phyloP scores from a whole-genome alignment of 2,113 vertebrate species.

The Rhinolophus ferrumequinum region DNA sequence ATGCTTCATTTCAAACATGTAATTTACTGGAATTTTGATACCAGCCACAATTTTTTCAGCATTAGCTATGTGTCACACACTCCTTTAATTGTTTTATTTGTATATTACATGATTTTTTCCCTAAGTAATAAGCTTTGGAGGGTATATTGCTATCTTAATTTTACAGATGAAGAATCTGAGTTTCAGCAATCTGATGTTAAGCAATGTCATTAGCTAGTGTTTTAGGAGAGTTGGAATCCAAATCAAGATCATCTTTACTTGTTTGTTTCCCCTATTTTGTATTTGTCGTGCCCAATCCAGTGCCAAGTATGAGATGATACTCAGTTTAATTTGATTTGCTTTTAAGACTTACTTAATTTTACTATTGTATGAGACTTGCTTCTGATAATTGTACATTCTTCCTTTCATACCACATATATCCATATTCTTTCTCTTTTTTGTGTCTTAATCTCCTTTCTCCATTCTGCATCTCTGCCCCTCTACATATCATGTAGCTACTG shows the following conservation, averaged over 20 bases:
- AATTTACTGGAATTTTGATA: not conserved
- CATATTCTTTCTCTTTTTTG: not conserved
- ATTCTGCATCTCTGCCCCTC: not conserved
- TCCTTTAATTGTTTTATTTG: not conserved
- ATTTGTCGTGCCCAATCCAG: not conserved
- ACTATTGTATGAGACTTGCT: not conserved
- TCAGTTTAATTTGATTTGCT: not conserved
- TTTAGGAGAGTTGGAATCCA: not conserved
- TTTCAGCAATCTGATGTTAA: not conserved
- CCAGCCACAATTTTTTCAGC: not conserved
- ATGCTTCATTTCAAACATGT: not conserved
- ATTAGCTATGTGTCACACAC: not conserved
- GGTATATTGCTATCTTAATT: not conserved
- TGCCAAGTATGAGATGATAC: not conserved
- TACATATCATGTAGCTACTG: not conserved
- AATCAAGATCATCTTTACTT: not conserved
- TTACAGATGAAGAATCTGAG: not conserved
- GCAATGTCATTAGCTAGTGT: not conserved
- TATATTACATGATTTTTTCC: not conserved
- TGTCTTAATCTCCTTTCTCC: not conserved
- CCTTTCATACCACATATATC: not conserved
- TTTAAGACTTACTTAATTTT: slow-evolving; percentile 31
- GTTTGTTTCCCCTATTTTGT: not conserved
- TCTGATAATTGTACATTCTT: not conserved
- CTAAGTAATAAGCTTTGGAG: not conserved